A percentile compares a stretch with the other conserved stretches of the same genome.
Conservation (phyloP, 2,888 invertebrate species). For the Ichneumoninae sp. region DNA sequence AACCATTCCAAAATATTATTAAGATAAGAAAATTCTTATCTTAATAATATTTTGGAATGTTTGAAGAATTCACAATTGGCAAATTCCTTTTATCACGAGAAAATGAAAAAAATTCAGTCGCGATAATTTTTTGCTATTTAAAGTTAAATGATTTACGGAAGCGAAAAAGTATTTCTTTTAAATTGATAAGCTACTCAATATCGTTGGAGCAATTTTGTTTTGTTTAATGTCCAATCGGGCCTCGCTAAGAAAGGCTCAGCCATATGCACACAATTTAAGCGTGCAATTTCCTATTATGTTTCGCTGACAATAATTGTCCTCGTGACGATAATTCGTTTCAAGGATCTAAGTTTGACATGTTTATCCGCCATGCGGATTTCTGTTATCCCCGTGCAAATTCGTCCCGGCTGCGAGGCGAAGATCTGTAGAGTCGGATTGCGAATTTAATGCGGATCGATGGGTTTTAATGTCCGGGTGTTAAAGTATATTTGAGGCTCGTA, state of each 20-base stretch:
- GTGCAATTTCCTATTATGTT: not conserved
- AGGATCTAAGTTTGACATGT: conserved; percentile 39
- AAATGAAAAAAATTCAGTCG: not conserved
- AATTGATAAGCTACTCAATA: not conserved
- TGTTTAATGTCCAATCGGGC: not conserved
- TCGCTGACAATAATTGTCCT: conserved; percentile 41
- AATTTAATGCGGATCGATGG: not conserved
- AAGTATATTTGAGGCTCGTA: conserved; percentile 31
- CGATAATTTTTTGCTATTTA: not conserved
- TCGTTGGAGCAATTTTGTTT: not conserved
- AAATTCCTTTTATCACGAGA: not conserved
- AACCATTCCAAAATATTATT: no score
- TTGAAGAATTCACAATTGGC: not conserved
- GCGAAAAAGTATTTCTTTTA: not conserved
- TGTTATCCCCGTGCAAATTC: conserved; percentile 34
- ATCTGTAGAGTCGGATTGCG: conserved; percentile 9
- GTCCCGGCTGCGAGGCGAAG: conserved; percentile 10
- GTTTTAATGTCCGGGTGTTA: not conserved
- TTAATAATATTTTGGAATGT: no score
- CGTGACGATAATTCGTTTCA: conserved; percentile 36
- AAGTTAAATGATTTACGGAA: not conserved
- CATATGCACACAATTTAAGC: not conserved
- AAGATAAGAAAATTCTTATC: no score
- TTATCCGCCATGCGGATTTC: conserved; percentile 34
- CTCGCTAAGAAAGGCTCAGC: not conserved